Evolutionary conservation across 2,113 vertebrate genomes (phyloP), one percentile per base, ranked within the genome.

Genomic region (Scophthalmus maximus): DNA sequence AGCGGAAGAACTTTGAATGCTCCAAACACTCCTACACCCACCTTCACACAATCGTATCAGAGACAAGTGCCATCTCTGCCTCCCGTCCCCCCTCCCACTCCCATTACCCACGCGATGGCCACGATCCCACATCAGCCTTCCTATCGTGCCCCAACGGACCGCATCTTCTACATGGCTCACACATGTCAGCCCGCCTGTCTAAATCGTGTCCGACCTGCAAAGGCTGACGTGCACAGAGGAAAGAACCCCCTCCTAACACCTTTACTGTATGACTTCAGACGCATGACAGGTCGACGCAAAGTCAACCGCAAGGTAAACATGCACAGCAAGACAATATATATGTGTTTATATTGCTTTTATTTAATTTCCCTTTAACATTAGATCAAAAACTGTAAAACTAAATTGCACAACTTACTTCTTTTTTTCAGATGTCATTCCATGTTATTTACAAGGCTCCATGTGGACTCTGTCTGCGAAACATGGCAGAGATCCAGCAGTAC

Each of bases 401-500:
- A 36, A 36, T 36, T 12, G n/a, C n/a, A 6, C 22, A 61, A 36
- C 36, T 25, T 40, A 2, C n/a, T 9, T 46, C 6, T 44, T 70
- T 59, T 26, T 40, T 3, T 50, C 78, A 94, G 94, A 96, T 98
- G 95, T 96, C 96, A 1, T 99, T 99, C 88, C 97, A 99, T 0
- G 97, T 99, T 20, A 95, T 98, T 84, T 99, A 99, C 90, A 99
- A 98, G 70, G 95, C 96, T 0, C 98, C 98, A 0, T 99, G 98
- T 7, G 98, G 98, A 1, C 95, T 98, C 22, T 96, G 95, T 82
- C 93, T 99, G 68, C 92, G 98, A 3, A 95, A 93, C 91, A 99
- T 99, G 98, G 86, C 62, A 0, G 98, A 99, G 89, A 98, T 99
- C n/a, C 95, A 98, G 76, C 92, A 94, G 1, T 99, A 98, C 94